phyloP scores from a whole-genome alignment of 53 echinoderm and acorn worm species.

The Zoroaster sp. region DNA sequence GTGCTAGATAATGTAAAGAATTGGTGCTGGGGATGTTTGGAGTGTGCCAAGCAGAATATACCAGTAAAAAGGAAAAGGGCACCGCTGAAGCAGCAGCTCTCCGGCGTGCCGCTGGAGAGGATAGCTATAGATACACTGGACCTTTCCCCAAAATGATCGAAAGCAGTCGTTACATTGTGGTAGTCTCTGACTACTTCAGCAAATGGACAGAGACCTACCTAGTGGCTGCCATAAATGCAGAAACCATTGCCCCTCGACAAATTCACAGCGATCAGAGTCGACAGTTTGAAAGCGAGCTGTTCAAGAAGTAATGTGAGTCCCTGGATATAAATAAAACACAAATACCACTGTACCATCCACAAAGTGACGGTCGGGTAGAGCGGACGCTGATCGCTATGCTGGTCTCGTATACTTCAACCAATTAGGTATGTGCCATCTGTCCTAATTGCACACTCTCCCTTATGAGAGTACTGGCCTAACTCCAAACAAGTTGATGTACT shows the following conservation, averaged over 20 bases:
- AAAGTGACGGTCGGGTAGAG: constrained; percentile 34
- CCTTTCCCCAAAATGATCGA: constrained; percentile 54
- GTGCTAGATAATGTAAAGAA: too few relatives aligned
- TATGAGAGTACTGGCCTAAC: too few relatives aligned
- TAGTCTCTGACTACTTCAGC: constrained; percentile 66
- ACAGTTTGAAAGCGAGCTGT: constrained; percentile 45
- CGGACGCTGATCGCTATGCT: constrained; percentile 46
- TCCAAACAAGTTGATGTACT: too few relatives aligned
- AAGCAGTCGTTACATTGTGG: constrained; percentile 55
- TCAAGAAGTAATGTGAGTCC: neutral
- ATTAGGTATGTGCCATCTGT: constrained; percentile 27
- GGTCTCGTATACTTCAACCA: constrained; percentile 7
- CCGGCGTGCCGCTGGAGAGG: too few relatives aligned
- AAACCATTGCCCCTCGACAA: constrained; percentile 58
- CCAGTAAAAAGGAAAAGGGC: too few relatives aligned
- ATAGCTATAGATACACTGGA: constrained; percentile 58
- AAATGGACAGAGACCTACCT: constrained; percentile 59
- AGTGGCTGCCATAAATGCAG: constrained; percentile 41
- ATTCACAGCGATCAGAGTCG: constrained; percentile 60
- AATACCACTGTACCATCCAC: constrained; percentile 45
- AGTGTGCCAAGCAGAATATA: too few relatives aligned
- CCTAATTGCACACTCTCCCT: constrained; percentile 42
- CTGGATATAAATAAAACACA: constrained; percentile 42
- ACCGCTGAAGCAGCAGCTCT: too few relatives aligned
- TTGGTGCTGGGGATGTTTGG: too few relatives aligned